Conservation (phyloP, 2,113 vertebrate species). For the Callipepla squamata region DNA sequence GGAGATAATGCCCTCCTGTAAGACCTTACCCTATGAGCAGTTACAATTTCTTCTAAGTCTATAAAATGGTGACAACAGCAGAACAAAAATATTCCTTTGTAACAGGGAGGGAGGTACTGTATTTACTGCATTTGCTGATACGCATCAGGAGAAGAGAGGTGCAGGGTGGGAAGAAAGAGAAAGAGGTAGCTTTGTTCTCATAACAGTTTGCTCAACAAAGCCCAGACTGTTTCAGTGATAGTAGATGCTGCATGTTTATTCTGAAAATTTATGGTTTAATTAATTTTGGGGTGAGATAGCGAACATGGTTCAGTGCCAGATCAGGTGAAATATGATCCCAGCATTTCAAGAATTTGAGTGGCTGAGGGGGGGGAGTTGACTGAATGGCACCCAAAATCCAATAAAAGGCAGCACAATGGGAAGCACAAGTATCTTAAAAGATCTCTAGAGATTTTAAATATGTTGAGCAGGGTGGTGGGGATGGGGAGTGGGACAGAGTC, state of each 20-base stretch:
- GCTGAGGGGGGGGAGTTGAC: slow-evolving; percentile 35
- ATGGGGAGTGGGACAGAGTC: background rate
- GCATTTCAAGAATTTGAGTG: slow-evolving; percentile 64
- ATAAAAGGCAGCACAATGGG: slow-evolving; percentile 52
- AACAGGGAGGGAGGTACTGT: slow-evolving; percentile 17
- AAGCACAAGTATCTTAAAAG: slow-evolving; percentile 55
- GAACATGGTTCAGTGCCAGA: slow-evolving; percentile 64
- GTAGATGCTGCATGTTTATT: slow-evolving; percentile 69
- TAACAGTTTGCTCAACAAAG: slow-evolving; percentile 66
- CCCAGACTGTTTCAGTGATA: slow-evolving; percentile 64
- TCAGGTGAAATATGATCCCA: slow-evolving; percentile 71
- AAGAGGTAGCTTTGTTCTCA: slow-evolving; percentile 66
- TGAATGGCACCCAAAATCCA: slow-evolving; percentile 69
- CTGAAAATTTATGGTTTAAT: slow-evolving; percentile 74
- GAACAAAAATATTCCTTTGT: slow-evolving; percentile 25
- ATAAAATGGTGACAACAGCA: background rate
- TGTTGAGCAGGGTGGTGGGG: background rate
- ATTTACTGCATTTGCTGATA: slow-evolving; percentile 66
- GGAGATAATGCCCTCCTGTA: background rate
- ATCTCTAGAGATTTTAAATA: slow-evolving; percentile 51
- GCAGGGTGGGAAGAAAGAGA: slow-evolving; percentile 56
- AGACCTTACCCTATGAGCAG: background rate
- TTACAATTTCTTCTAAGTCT: slow-evolving; percentile 3
- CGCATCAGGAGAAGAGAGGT: slow-evolving; percentile 46
- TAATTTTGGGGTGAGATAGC: slow-evolving; percentile 72